Evolutionary conservation across 2,888 invertebrate genomes (phyloP).

Genomic region (Agriopis marginaria): DNA sequence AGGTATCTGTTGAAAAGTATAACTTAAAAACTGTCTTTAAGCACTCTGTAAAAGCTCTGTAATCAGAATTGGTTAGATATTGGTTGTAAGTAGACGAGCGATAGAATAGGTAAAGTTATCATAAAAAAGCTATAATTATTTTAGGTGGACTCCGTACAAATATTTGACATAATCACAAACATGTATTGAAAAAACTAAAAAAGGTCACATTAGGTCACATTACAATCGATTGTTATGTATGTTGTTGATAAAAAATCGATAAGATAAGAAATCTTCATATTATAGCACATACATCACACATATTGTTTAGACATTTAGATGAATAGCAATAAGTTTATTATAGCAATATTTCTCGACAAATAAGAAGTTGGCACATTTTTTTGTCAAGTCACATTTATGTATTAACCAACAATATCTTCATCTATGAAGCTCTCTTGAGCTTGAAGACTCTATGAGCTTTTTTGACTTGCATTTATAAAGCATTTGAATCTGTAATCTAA

Average conservation of each 20-base stretch:
- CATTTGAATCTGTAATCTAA: slow-evolving; percentile 4
- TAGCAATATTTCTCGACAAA: not conserved
- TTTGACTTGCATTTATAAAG: slow-evolving; percentile 3
- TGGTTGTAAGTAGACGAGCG: not conserved
- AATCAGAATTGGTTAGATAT: not conserved
- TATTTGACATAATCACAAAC: not conserved
- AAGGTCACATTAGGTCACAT: not conserved
- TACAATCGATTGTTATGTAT: not conserved
- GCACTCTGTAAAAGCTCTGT: not conserved
- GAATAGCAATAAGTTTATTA: not conserved
- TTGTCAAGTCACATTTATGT: too few species aligned
- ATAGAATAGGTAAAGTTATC: not conserved
- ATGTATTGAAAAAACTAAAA: not conserved
- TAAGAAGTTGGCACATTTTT: not conserved
- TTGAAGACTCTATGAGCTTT: too few species aligned
- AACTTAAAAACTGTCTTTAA: not conserved
- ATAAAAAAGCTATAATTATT: not conserved
- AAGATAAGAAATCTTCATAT: not conserved
- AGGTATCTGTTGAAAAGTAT: not conserved
- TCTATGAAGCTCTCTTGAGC: not conserved
- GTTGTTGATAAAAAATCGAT: not conserved
- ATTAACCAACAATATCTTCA: not conserved
- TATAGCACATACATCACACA: not conserved
- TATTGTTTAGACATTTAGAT: not conserved
- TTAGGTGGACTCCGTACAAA: not conserved